Percentiles rank a stretch among this genome's conserved stretches.
phyloP scores from a whole-genome alignment of 1,140 invertebrate species.

The Tachypleus tridentatus region DNA sequence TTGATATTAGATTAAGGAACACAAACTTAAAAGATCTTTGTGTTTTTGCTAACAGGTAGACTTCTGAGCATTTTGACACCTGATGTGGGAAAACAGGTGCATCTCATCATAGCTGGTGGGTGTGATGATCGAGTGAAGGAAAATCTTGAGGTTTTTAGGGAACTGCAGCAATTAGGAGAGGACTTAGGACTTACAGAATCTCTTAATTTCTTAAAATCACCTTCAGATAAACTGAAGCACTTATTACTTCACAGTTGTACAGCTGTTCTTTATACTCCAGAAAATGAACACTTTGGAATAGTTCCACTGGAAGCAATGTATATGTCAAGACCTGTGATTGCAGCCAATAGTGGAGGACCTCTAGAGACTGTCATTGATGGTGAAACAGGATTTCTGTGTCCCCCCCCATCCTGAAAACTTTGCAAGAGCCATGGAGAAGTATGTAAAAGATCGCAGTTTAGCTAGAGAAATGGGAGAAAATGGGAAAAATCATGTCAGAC shows the following conservation, averaged over 20 bases:
- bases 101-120: slow-evolving; percentile 91
- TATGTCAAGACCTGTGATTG: slow-evolving; percentile 80
- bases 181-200: slow-evolving; percentile 55
- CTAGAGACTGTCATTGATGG: slow-evolving; percentile 78
- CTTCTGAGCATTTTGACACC: slow-evolving; percentile 22
- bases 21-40: neutral
- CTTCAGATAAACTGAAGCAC: slow-evolving; percentile 70
- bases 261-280: slow-evolving; percentile 86
- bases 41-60: slow-evolving; percentile 24
- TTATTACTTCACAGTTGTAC: slow-evolving; percentile 57
- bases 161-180: slow-evolving; percentile 53
- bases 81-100: slow-evolving; percentile 41
- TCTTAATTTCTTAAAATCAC: slow-evolving; percentile 74
- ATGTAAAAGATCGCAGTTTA: slow-evolving; percentile 43
- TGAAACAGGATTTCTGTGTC: slow-evolving; percentile 80
- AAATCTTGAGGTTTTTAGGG: slow-evolving; percentile 76
- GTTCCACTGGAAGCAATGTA: slow-evolving; percentile 99
- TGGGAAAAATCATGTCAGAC: slow-evolving; percentile 55
- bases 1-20: too few relatives aligned
- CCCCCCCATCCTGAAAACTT: slow-evolving; percentile 53
- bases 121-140: slow-evolving; percentile 82
- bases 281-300: slow-evolving; percentile 98
- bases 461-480: slow-evolving; percentile 51
- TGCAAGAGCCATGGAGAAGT: slow-evolving; percentile 58
- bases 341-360: slow-evolving; percentile 89